Conservation (phyloP, 1,140 invertebrate species). For the Stratiolaelaps scimitus region DNA sequence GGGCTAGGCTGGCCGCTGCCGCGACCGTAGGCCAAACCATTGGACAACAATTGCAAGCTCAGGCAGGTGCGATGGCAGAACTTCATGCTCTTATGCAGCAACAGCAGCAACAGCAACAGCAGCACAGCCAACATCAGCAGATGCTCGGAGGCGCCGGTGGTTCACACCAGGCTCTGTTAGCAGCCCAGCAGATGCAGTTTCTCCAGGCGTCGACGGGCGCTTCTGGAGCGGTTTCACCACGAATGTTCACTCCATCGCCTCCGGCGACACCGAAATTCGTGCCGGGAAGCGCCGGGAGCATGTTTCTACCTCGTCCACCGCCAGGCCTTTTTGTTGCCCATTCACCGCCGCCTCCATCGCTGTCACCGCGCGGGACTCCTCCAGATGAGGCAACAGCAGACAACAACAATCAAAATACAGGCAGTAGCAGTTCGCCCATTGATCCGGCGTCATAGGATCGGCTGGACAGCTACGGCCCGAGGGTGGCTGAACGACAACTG, state of each 20-base stretch:
- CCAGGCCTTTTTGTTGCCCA: too few relatives aligned
- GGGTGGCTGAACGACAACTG: too few relatives aligned
- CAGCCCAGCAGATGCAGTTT: slow-evolving; percentile 16
- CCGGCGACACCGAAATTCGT: not conserved
- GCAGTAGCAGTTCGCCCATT: too few relatives aligned
- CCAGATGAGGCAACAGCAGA: too few relatives aligned
- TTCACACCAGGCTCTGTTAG: not conserved
- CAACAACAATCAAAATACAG: too few relatives aligned
- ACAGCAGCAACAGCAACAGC: not conserved
- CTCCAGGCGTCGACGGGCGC: not conserved
- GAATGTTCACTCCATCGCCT: slow-evolving; percentile 20
- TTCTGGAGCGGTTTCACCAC: not conserved
- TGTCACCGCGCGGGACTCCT: too few relatives aligned
- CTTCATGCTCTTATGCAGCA: slow-evolving; percentile 16
- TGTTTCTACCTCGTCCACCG: too few relatives aligned
- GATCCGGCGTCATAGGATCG: too few relatives aligned
- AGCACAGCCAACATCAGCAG: too few relatives aligned
- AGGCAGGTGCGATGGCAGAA: slow-evolving; percentile 8
- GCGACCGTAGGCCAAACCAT: slow-evolving; percentile 12
- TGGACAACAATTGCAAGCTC: not conserved
- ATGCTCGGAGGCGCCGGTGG: not conserved
- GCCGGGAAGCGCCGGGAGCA: too few relatives aligned
- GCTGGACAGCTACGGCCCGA: too few relatives aligned
- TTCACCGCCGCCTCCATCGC: too few relatives aligned
- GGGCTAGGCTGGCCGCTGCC: slow-evolving; percentile 13